phyloP scores from a whole-genome alignment of 2,113 vertebrate species.

The Ptyas mucosa region DNA sequence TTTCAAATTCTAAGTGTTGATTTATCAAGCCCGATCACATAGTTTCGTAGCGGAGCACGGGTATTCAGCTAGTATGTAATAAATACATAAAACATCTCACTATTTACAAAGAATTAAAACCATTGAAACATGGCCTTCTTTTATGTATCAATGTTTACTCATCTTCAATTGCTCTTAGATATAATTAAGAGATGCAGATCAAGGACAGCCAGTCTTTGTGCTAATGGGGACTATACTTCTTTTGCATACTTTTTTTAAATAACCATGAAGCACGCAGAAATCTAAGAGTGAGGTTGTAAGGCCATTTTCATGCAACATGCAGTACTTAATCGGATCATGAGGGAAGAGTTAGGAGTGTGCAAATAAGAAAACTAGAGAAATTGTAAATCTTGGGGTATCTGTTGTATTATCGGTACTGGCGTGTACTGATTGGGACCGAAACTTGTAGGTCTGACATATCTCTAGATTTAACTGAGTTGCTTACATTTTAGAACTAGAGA shows the following conservation, averaged over 20 bases:
- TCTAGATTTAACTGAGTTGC: neutral
- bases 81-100: neutral
- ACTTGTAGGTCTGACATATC: neutral
- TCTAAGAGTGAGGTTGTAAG: neutral
- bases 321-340: neutral
- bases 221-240: neutral
- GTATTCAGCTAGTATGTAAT: neutral
- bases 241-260: neutral
- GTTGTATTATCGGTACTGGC: neutral
- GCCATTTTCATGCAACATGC: neutral
- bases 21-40: too few species aligned
- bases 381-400: neutral
- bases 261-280: neutral
- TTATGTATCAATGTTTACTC: neutral
- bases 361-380: neutral
- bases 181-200: neutral
- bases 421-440: neutral
- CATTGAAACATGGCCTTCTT: neutral
- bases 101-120: neutral
- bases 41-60: too few species aligned
- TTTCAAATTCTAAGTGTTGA: too few species aligned
- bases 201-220: neutral
- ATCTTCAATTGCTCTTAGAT: neutral
- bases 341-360: neutral
- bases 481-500: neutral